phyloP scores from a whole-genome alignment of 1,140 invertebrate species.

The Globodera rostochiensis region DNA sequence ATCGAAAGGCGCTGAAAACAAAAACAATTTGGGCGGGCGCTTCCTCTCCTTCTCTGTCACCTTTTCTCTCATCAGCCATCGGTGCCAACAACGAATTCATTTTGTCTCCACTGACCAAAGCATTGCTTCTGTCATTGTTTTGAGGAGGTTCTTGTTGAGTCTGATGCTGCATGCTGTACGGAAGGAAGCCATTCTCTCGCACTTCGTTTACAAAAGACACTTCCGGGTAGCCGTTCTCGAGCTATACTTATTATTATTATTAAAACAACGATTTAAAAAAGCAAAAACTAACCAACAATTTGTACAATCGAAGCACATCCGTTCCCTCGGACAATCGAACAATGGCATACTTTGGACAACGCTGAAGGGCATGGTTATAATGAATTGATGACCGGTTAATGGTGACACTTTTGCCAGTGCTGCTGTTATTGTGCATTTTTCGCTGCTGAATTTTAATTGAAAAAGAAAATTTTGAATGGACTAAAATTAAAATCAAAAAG shows the following conservation, averaged over 20 bases:
- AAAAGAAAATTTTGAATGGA: too few relatives aligned
- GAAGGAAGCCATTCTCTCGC: conserved; percentile 45
- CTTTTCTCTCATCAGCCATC: conserved; percentile 2
- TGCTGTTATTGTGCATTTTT: background rate
- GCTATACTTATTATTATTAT: conserved; percentile 17
- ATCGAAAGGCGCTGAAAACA: background rate
- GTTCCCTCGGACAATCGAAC: conserved; percentile 41
- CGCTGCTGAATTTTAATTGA: too few relatives aligned
- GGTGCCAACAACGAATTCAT: conserved; percentile 1
- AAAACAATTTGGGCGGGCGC: background rate
- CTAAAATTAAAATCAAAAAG: too few relatives aligned
- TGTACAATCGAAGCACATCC: conserved; percentile 41
- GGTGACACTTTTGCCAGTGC: background rate
- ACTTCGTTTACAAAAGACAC: conserved; percentile 51
- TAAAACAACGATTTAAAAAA: background rate
- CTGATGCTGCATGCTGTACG: conserved; percentile 13
- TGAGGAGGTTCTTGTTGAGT: conserved; percentile 22
- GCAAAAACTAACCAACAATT: conserved; percentile 40
- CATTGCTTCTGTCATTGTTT: background rate
- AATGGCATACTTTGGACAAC: conserved; percentile 41
- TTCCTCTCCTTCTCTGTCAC: background rate
- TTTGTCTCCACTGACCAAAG: background rate
- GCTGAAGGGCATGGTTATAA: background rate
- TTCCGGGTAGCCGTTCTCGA: conserved; percentile 44
- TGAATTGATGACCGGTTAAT: background rate